A percentile compares a stretch with the other conserved stretches of the same genome.
Conservation (phyloP, 2,888 invertebrate genomes). For the Melanostoma mellinum region DNA sequence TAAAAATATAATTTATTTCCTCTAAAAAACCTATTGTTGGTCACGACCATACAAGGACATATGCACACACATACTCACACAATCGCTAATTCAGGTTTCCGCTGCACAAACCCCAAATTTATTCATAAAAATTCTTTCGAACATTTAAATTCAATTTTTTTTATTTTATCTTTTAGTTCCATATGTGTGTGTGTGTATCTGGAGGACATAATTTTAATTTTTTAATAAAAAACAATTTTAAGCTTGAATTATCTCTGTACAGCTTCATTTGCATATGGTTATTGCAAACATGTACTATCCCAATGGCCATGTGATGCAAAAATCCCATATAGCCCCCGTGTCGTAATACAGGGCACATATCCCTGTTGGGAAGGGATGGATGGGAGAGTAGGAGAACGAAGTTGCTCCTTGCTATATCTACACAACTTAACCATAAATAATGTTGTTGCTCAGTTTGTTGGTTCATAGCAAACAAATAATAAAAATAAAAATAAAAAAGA, state of each 20-base stretch:
- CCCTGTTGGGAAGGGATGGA: too few relatives aligned
- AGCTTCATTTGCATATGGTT: constrained; percentile 58
- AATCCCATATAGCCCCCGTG: neutral
- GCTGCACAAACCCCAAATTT: too few relatives aligned
- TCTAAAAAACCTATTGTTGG: too few relatives aligned
- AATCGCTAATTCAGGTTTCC: too few relatives aligned
- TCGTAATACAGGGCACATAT: neutral
- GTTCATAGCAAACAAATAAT: constrained; percentile 12
- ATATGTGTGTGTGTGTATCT: neutral
- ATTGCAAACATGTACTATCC: constrained; percentile 37
- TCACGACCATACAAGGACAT: too few relatives aligned
- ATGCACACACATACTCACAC: too few relatives aligned
- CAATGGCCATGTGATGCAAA: constrained; percentile 27
- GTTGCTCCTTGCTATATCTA: constrained; percentile 34
- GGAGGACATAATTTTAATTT: constrained; percentile 23
- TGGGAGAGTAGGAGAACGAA: neutral
- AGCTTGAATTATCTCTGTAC: constrained; percentile 49
- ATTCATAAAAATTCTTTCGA: too few relatives aligned
- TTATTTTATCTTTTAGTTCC: too few relatives aligned
- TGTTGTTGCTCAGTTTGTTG: constrained; percentile 44
- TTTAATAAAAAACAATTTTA: constrained; percentile 36
- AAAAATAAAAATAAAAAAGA: constrained; percentile 2
- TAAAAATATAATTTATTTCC: too few relatives aligned
- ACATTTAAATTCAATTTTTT: too few relatives aligned
- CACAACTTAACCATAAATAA: constrained; percentile 65